phyloP scores from a whole-genome alignment of 30 jellyfish, hydroid and myxozoan species.

The Hydractinia symbiolongicarpus region DNA sequence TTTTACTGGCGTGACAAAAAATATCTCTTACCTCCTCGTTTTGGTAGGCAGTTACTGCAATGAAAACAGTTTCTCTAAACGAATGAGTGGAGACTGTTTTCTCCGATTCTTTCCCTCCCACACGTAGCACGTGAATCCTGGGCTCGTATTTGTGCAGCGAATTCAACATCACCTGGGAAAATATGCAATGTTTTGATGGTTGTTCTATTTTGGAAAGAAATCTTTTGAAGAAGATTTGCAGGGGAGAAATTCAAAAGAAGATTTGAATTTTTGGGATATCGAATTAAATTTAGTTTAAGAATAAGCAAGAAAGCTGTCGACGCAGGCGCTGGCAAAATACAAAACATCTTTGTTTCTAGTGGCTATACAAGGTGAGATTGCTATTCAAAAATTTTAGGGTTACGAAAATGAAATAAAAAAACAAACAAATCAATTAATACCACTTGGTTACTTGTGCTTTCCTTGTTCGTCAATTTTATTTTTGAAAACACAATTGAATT shows the following conservation, averaged over 20 bases:
- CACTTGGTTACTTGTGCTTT: slow-evolving; percentile 87
- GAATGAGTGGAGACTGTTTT: slow-evolving; percentile 75
- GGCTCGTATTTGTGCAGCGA: slow-evolving; percentile 94
- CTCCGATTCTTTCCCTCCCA: slow-evolving; percentile 75
- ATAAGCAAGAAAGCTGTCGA: too few species aligned
- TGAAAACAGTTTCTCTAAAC: slow-evolving; percentile 81
- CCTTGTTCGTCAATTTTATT: slow-evolving; percentile 86
- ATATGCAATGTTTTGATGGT: too few species aligned
- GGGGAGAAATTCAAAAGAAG: not conserved
- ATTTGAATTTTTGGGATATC: too few species aligned
- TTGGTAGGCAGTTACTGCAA: slow-evolving; percentile 98
- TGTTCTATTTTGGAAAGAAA: not conserved
- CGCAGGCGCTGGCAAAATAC: too few species aligned
- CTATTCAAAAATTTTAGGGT: not conserved
- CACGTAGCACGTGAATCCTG: slow-evolving; percentile 75
- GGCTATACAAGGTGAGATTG: not conserved
- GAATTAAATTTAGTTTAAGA: not conserved
- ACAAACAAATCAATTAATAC: slow-evolving; percentile 30
- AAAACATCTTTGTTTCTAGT: too few species aligned
- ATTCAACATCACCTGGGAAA: slow-evolving; percentile 72
- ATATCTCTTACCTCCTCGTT: slow-evolving; percentile 74
- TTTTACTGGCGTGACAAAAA: not conserved
- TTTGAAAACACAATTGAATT: slow-evolving; percentile 83
- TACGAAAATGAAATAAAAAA: not conserved
- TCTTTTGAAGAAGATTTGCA: not conserved